Evolutionary conservation across 92 coral and sea anemone genomes (phyloP).

Genomic region (Umimayanthus kanabou): DNA sequence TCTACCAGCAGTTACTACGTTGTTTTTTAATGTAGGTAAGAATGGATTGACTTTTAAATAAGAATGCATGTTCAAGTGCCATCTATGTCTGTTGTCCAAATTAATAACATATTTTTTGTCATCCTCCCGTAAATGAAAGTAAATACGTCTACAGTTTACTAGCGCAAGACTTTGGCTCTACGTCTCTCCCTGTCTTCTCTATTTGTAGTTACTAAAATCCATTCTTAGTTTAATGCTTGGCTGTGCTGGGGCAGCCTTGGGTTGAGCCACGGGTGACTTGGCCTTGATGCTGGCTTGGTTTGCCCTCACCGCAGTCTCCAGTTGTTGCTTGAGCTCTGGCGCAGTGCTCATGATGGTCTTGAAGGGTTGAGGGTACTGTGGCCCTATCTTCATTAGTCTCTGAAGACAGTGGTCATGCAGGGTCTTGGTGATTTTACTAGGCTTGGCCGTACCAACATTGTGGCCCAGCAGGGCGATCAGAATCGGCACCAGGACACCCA

Average conservation of each 20-base stretch:
- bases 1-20: not conserved
- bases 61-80: not conserved
- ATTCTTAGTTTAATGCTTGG: conserved; percentile 93
- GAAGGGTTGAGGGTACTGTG: conserved; percentile 94
- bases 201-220: conserved; percentile 98
- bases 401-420: conserved; percentile 92
- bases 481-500: conserved; percentile 88
- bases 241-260: conserved; percentile 80
- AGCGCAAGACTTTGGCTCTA: too few relatives aligned
- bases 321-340: conserved; percentile 86
- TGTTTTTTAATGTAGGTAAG: not conserved
- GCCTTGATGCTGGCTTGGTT: conserved; percentile 80
- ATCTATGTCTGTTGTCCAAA: not conserved
- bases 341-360: conserved; percentile 88
- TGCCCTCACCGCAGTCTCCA: conserved; percentile 89
- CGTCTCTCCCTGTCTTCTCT: not conserved
- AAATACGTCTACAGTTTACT: not conserved
- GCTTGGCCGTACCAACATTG: conserved; percentile 48
- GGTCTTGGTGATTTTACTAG: conserved; percentile 69
- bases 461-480: conserved; percentile 81
- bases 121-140: not conserved
- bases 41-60: not conserved
- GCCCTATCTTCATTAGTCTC: conserved; percentile 97
- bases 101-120: not conserved
- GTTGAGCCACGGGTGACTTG: conserved; percentile 72